Evolutionary conservation across 2,797 vertebrate genomes (phyloP).

Genomic region (Hypotaenidia okinawae): DNA sequence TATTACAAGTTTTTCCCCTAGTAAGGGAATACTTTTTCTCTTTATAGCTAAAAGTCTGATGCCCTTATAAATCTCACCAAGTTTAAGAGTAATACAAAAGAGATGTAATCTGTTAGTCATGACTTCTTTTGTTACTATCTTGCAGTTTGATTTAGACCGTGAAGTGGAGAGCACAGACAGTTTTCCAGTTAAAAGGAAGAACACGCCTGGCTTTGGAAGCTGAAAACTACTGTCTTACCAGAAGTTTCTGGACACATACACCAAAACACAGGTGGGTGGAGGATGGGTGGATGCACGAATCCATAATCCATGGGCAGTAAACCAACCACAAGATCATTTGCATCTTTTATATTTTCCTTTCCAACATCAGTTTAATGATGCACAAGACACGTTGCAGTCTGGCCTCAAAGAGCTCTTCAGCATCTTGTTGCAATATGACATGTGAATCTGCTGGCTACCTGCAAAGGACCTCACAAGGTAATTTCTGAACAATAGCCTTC

Average conservation of each 20-base stretch:
- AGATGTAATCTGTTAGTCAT: conserved; percentile 18
- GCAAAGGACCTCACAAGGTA: neutral
- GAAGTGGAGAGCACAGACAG: neutral
- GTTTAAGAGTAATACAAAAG: conserved; percentile 11
- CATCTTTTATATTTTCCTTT: neutral
- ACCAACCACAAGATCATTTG: neutral
- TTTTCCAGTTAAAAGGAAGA: neutral
- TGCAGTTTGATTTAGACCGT: neutral
- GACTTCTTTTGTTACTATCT: neutral
- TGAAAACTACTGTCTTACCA: neutral
- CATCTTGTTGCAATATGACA: neutral
- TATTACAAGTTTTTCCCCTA: neutral
- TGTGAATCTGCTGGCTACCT: neutral
- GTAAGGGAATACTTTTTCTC: neutral
- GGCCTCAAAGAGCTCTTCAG: neutral
- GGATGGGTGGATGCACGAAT: too few relatives aligned
- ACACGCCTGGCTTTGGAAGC: neutral
- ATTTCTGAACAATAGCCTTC: neutral
- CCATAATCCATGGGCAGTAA: neutral
- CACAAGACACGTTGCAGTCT: neutral
- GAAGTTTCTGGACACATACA: neutral
- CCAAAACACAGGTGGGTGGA: neutral
- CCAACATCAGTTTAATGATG: neutral
- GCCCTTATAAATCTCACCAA: neutral
- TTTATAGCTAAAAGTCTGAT: neutral